Evolutionary conservation across 2,888 invertebrate genomes (phyloP).

Genomic region (Holacanthella duospinosa): DNA sequence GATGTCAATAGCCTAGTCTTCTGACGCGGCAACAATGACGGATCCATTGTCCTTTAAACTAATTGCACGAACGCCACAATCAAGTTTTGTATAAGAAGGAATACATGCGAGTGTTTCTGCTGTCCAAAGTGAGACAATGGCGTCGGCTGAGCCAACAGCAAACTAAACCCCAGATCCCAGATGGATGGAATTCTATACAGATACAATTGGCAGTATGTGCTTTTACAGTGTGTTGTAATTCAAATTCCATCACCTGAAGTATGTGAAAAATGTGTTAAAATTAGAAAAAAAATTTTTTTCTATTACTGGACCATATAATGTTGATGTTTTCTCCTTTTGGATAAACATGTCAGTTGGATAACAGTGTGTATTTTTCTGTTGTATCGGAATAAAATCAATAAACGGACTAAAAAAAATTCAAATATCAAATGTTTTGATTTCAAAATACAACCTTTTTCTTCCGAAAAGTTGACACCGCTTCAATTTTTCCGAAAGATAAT

Average conservation of each 20-base stretch:
- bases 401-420: no score
- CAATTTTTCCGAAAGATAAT: no score
- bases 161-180: constrained; percentile 81
- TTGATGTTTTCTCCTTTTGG: constrained; percentile 96
- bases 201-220: constrained; percentile 97
- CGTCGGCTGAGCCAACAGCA: constrained; percentile 95
- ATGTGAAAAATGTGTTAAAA: no score
- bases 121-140: constrained; percentile 94
- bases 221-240: constrained; percentile 77
- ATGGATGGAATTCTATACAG: constrained; percentile 93
- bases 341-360: no score
- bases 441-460: no score
- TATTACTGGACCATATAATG: constrained; percentile 96
- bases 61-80: constrained; percentile 94
- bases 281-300: no score
- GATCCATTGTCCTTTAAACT: constrained; percentile 93
- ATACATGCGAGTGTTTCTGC: constrained; percentile 85
- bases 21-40: constrained; percentile 87
- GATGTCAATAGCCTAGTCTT: constrained; percentile 91
- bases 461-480: no score
- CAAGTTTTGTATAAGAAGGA: constrained; percentile 80
- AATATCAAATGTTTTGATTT: no score
- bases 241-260: constrained; percentile 91
- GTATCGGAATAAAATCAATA: no score
- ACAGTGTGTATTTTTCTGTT: constrained; percentile 75